Conservation (phyloP, 2,797 vertebrate species). For the Sebastes taczanowskii region DNA sequence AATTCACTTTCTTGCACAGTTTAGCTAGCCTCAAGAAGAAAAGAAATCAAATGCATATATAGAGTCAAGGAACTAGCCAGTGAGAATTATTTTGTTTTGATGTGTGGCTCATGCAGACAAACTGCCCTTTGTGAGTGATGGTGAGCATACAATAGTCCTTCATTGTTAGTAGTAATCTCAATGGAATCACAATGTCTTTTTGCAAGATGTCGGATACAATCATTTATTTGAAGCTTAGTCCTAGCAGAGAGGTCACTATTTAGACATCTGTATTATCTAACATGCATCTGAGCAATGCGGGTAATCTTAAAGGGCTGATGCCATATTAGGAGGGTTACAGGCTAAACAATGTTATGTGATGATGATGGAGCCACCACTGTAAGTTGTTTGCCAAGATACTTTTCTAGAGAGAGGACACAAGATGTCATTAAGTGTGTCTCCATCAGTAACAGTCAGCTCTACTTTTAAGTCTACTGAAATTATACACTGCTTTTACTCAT, state of each 20-base stretch:
- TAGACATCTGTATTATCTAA: conserved; percentile 46
- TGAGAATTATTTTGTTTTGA: conserved; percentile 27
- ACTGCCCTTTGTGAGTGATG: conserved; percentile 33
- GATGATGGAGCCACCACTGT: conserved; percentile 22
- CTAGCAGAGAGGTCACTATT: conserved; percentile 34
- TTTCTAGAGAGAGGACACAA: conserved; percentile 17
- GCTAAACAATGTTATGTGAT: conserved; percentile 11
- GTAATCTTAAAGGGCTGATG: conserved; percentile 35
- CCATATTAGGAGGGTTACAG: conserved; percentile 23
- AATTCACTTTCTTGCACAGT: conserved; percentile 58
- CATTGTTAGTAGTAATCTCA: conserved; percentile 28
- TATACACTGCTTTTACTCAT: background rate
- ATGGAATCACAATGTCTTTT: conserved; percentile 44
- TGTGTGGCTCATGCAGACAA: conserved; percentile 59
- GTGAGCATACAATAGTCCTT: conserved; percentile 19
- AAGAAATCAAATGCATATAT: conserved; percentile 43
- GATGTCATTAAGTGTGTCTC: conserved; percentile 49
- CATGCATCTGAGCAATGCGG: conserved; percentile 69
- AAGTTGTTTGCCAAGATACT: background rate
- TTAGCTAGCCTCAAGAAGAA: conserved; percentile 53
- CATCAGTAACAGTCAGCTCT: conserved; percentile 23
- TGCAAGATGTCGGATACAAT: conserved; percentile 33
- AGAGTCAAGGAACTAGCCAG: conserved; percentile 42
- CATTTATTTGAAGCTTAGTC: conserved; percentile 51
- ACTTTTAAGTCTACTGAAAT: conserved; percentile 9